phyloP scores from a whole-genome alignment of 2,797 vertebrate species.

The Amblyopsis hoosieri region DNA sequence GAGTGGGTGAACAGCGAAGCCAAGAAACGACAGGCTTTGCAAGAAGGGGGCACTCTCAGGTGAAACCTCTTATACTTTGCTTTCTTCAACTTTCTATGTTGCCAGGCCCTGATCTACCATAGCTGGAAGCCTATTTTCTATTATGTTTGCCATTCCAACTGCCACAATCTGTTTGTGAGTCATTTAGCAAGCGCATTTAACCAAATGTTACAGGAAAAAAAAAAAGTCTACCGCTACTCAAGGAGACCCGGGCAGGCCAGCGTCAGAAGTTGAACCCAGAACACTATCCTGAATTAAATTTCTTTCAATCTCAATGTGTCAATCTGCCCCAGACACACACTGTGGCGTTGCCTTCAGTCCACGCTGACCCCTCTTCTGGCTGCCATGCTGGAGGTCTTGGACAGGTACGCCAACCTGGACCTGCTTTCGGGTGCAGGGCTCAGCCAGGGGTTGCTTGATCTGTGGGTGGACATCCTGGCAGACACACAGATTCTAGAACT shows the following conservation, averaged over 20 bases:
- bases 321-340: conserved; percentile 65
- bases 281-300: neutral
- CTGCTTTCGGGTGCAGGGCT: conserved; percentile 56
- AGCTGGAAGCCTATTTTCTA: no score
- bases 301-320: conserved; percentile 3
- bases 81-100: neutral
- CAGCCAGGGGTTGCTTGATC: conserved; percentile 47
- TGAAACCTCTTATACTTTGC: conserved; percentile 22
- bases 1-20: conserved; percentile 75
- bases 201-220: no score
- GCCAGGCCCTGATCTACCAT: neutral
- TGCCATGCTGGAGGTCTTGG: conserved; percentile 69
- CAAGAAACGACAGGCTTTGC: conserved; percentile 71
- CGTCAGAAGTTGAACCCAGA: neutral
- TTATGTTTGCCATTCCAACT: no score
- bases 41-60: conserved; percentile 80
- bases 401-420: conserved; percentile 72
- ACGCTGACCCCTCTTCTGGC: conserved; percentile 68
- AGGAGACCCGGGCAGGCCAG: no score
- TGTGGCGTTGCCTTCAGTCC: conserved; percentile 77
- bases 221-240: no score
- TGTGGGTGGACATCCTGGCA: conserved; percentile 78
- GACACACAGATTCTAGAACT: conserved; percentile 66
- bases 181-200: no score
- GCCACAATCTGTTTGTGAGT: neutral